Base-by-base conservation (phyloP, 2,888 invertebrate species). In the Troides oblongomaculatus region DNA sequence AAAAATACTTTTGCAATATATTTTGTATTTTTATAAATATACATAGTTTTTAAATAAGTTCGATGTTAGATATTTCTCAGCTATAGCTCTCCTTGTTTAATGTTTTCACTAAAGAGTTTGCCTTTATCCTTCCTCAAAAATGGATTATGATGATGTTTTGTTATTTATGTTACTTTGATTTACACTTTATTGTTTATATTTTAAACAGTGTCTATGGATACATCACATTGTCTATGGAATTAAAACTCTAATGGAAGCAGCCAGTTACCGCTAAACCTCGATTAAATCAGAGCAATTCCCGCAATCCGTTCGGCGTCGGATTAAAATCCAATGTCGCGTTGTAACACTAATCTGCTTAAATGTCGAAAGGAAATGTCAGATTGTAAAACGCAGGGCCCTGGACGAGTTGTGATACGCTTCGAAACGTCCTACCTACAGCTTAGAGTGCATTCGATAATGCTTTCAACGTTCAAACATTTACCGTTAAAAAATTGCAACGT, bases 321-420 rank as follows among this genome's bases (percentile, higher is more conserved):
- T 92, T 92, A 91, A 87, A 84, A 89, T 89, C 84, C 86, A 79
- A 87, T 87, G 89, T 85, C 83, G 84, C 86, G 83, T 84, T 85
- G 88, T 86, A 91, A 87, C 89, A 88, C 88, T 92, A 91, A 92
- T 92, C 92, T 92, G 88, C 89, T 92, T 89, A 88, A 90, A 92
- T 89, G 92, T 91, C 92, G 88, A 90, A 88, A 92, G 93, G 92
- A 93, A 92, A 93, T 88, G 93, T 93, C 93, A 88, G 93, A 92
- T 93, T 90, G 92, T 88, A 89, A 89, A 84, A 85, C 86, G 85
- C 87, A 89, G 89, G 86, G 88, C 85, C 80, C 81, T 76, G 83
- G 84, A 80, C 82, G 79, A 79, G 73, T 81, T 81, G 82, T 87
- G 89, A 87, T 84, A 87, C 79, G 87, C 89, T 87, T 90, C 90